Conservation (phyloP, 2,797 vertebrate genomes). For the Euphonia xanthogaster region DNA sequence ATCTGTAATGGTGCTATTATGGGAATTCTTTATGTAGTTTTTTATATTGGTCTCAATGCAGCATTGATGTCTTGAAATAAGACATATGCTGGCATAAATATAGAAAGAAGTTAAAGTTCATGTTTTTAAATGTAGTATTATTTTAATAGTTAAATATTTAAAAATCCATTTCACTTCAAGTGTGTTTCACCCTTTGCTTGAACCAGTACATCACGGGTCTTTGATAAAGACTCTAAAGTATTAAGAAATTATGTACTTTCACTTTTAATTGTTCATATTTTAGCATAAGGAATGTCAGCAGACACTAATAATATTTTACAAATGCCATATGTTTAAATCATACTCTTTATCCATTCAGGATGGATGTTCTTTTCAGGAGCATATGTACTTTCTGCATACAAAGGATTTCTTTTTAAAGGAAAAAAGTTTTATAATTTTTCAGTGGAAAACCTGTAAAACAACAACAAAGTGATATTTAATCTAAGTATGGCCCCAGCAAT, state of each 20-base stretch:
- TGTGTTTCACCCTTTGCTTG: background rate
- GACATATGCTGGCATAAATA: background rate
- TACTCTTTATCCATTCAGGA: background rate
- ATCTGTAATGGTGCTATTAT: accelerated
- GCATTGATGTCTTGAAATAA: background rate
- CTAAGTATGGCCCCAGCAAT: background rate
- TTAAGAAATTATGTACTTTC: background rate
- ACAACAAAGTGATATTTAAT: background rate
- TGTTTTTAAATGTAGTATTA: background rate
- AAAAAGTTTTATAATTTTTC: background rate
- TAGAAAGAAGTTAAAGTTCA: background rate
- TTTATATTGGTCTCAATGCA: background rate
- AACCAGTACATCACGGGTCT: background rate
- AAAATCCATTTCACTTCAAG: background rate
- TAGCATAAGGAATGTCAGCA: background rate
- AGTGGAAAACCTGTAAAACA: background rate
- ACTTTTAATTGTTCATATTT: background rate
- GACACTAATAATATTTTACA: background rate
- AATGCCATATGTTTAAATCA: background rate
- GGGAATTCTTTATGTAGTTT: background rate
- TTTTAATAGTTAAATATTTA: background rate
- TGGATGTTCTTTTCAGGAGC: background rate
- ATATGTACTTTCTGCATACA: background rate
- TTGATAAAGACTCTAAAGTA: background rate
- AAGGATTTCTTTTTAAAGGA: background rate